Percentiles rank a stretch among this genome's conserved stretches.
Conservation (phyloP, 2,113 vertebrate genomes). For the Psammodynastes pulverulentus region DNA sequence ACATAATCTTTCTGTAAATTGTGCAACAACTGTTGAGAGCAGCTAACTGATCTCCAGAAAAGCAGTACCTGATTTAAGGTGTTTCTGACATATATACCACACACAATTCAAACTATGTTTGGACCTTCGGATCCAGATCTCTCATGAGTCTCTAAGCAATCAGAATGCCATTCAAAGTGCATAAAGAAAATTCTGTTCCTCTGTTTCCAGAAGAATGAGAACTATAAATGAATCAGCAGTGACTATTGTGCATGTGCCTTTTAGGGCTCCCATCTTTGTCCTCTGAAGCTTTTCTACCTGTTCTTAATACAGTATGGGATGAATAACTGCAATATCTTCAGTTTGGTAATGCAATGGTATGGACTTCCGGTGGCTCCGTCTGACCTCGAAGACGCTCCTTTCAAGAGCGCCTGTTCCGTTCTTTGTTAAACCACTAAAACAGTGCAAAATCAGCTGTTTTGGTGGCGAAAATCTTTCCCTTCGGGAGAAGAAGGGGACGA, state of each 20-base stretch:
- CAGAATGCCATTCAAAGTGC: background rate
- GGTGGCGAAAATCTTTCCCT: too few species aligned
- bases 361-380: too few species aligned
- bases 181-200: background rate
- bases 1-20: background rate
- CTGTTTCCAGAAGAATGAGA: background rate
- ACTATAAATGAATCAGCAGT: background rate
- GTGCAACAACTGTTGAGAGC: background rate
- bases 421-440: too few species aligned
- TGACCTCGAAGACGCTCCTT: too few species aligned
- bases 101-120: background rate
- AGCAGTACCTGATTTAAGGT: background rate
- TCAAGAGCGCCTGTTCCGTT: too few species aligned
- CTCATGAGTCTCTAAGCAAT: background rate
- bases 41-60: background rate
- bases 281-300: background rate
- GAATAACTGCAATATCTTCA: background rate
- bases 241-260: background rate
- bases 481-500: too few species aligned
- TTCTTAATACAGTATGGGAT: background rate
- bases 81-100: background rate
- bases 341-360: background rate
- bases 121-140: background rate
- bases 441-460: too few species aligned
- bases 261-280: background rate